Evolutionary conservation across 2,888 invertebrate species (phyloP), one percentile per base, ranked within the genome.

Genomic region (Salpingus planirostris): DNA sequence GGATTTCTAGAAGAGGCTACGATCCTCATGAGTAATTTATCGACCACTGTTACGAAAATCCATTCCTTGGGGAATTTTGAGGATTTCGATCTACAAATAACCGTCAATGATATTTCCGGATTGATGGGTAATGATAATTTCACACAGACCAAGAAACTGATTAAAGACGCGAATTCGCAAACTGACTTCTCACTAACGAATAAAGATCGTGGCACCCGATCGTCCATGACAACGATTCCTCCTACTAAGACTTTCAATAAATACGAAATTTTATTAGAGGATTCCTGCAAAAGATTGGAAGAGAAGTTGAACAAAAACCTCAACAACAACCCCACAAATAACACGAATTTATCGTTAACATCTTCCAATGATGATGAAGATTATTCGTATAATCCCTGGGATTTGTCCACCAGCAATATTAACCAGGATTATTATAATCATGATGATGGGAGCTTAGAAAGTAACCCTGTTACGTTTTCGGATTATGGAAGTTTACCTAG

Each of bases 1-100:
- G 55, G 55, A 15, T 67, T 67, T 40, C 49, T 67, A 33, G 60
- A 60, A 40, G 65, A 67, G 53, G 65, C 65, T 2, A 60, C 63
- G 4, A 50, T 47, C 33, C 36, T 67, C 10, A 64, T 67, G 53
- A 52, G 47, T 2, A 64, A 62, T 38, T 36, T 67, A 14, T 42
- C 45, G 14, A 44, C 49, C 15, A 52, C 53, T 3, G 49, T 59
- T 1, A 46, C 37, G 14, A 48, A 50, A 31, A 29, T 56, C 1
- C 52, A 55, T 3, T 38, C 8, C 8, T 10, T 11, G 5, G 11
- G 10, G 4, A 5, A 8, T 10, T 5, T 7, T 4, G 6, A 45
- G 15, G 49, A 54, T n/a, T 62, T 52, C 33, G 59, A 60, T 22
- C 31, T 62, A 15, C 50, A 63, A 29, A 55, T 64, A 4, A 59